These are phyloP conservation scores for Vannuccia rotundouncinata DNA, from an alignment of 2,888 invertebrate species.

Conservation along the genomic window DNA sequence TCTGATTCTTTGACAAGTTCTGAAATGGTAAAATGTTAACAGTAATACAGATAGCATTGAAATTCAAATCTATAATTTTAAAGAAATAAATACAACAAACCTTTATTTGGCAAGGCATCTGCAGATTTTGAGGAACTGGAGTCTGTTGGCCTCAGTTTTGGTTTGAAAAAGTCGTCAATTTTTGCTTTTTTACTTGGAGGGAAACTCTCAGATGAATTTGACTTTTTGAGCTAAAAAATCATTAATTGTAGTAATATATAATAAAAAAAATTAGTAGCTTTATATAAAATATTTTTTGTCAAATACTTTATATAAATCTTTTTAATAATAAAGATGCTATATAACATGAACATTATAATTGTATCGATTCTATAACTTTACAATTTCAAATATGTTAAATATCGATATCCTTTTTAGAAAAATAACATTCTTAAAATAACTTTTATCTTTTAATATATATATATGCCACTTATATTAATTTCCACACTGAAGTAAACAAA, in stretches of 20 bases:
- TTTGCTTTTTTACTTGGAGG: background rate
- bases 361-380: background rate
- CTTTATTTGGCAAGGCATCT: background rate
- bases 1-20: background rate
- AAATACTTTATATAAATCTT: background rate
- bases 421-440: background rate
- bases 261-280: too few relatives aligned
- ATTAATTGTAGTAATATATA: too few relatives aligned
- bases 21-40: background rate
- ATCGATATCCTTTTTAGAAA: too few relatives aligned
- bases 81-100: background rate
- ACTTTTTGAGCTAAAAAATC: background rate
- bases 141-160: background rate
- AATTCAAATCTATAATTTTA: background rate
- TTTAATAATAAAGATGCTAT: background rate
- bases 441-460: background rate
- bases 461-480: background rate
- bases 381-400: background rate
- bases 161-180: background rate
- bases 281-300: background rate
- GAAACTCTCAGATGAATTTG: background rate
- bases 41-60: background rate
- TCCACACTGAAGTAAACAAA: background rate
- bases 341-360: too few relatives aligned
- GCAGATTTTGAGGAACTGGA: background rate